A percentile compares a stretch with the other conserved stretches of the same genome.
Conservation (phyloP, 2,797 vertebrate species). For the Artibeus jamaicensis region DNA sequence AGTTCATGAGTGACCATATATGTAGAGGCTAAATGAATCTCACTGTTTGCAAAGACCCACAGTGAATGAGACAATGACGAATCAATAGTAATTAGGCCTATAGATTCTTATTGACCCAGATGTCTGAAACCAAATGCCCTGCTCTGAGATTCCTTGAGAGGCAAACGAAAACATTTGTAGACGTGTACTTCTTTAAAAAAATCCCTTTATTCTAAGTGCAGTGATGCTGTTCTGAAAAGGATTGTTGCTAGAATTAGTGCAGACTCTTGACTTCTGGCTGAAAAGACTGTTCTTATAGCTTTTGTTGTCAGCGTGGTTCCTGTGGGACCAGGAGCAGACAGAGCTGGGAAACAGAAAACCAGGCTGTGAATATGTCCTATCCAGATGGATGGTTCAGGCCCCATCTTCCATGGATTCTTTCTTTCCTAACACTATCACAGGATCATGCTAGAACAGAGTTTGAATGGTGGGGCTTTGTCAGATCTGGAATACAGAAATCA, state of each 20-base stretch:
- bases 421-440: neutral
- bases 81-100: constrained; percentile 87
- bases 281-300: neutral
- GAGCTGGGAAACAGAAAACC: neutral
- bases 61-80: constrained; percentile 85
- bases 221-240: constrained; percentile 42
- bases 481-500: neutral
- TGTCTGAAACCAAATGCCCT: constrained; percentile 79
- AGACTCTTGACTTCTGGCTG: neutral
- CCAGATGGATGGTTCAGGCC: neutral
- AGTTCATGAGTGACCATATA: constrained; percentile 84
- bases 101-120: constrained; percentile 82
- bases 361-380: neutral
- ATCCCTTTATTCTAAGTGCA: neutral
- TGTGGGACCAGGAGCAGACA: neutral
- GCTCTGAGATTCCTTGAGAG: constrained; percentile 74
- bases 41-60: constrained; percentile 79
- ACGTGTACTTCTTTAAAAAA: constrained; percentile 39
- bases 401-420: neutral
- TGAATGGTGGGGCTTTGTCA: neutral
- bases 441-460: neutral
- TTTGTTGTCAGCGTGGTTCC: neutral
- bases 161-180: constrained; percentile 75
- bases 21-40: constrained; percentile 85
- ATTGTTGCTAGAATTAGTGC: constrained; percentile 45